phyloP scores from a whole-genome alignment of 2,888 invertebrate species.

The Trichogramma evanescens region DNA sequence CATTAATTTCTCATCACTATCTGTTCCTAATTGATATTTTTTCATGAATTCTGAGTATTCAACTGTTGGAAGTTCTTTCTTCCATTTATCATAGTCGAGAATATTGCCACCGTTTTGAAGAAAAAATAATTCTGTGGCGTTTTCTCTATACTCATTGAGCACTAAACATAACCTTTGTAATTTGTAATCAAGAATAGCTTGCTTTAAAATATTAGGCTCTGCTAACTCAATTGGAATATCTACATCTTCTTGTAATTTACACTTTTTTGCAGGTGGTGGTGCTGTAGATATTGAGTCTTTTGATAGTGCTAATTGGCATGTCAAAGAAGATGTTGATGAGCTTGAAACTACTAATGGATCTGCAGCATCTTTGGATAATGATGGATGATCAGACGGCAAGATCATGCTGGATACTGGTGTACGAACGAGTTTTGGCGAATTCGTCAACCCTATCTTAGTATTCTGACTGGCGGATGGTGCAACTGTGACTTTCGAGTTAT shows the following conservation, averaged over 20 bases:
- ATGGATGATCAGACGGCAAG: constrained; percentile 33
- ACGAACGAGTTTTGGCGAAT: constrained; percentile 42
- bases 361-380: constrained; percentile 15
- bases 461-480: constrained; percentile 39
- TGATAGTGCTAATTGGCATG: too few relatives aligned
- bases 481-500: constrained; percentile 15
- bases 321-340: constrained; percentile 24
- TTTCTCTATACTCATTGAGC: constrained; percentile 69
- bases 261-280: too few relatives aligned
- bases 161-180: constrained; percentile 62
- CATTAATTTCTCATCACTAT: constrained; percentile 50
- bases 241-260: too few relatives aligned
- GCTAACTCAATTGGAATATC: constrained; percentile 44
- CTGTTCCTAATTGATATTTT: constrained; percentile 62
- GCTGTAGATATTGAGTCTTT: too few relatives aligned
- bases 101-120: constrained; percentile 80
- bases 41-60: constrained; percentile 70
- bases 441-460: constrained; percentile 42
- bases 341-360: constrained; percentile 16
- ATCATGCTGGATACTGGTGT: constrained; percentile 45
- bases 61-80: constrained; percentile 70
- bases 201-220: constrained; percentile 52
- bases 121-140: constrained; percentile 78
- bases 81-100: constrained; percentile 81
- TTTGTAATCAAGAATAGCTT: constrained; percentile 65